phyloP scores from a whole-genome alignment of 2,797 vertebrate species.

The Protonibea diacanthus region DNA sequence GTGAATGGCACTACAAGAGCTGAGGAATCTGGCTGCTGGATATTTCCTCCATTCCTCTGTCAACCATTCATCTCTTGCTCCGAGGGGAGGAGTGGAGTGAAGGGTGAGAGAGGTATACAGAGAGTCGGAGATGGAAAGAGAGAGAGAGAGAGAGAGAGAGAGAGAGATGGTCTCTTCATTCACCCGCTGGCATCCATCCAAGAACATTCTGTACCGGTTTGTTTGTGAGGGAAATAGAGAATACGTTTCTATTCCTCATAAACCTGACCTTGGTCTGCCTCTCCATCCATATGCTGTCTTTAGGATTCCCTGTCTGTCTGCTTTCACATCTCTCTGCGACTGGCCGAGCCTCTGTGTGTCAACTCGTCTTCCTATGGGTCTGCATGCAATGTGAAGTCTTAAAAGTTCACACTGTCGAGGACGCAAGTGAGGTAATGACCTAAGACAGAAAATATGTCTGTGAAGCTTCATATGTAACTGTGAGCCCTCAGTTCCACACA shows the following conservation, averaged over 20 bases:
- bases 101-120: constrained; percentile 43
- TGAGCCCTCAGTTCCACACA: background rate
- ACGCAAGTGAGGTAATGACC: constrained; percentile 13
- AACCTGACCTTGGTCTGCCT: constrained; percentile 72
- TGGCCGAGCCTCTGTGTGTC: background rate
- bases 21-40: constrained; percentile 72
- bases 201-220: constrained; percentile 90
- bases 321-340: background rate
- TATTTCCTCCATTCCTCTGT: constrained; percentile 77
- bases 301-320: constrained; percentile 42
- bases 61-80: constrained; percentile 72
- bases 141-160: constrained; percentile 44
- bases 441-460: constrained; percentile 7
- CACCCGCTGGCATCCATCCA: constrained; percentile 77
- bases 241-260: constrained; percentile 72
- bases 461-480: background rate
- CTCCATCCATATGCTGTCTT: constrained; percentile 40
- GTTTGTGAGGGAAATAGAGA: constrained; percentile 80
- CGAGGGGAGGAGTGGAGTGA: constrained; percentile 41
- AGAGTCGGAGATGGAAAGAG: constrained; percentile 39
- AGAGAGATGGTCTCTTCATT: constrained; percentile 67
- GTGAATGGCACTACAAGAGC: constrained; percentile 61
- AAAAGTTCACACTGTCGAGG: constrained; percentile 3
- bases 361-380: background rate
- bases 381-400: constrained; percentile 1